Conservation (phyloP, 2,113 vertebrate genomes). For the Turnix velox region DNA sequence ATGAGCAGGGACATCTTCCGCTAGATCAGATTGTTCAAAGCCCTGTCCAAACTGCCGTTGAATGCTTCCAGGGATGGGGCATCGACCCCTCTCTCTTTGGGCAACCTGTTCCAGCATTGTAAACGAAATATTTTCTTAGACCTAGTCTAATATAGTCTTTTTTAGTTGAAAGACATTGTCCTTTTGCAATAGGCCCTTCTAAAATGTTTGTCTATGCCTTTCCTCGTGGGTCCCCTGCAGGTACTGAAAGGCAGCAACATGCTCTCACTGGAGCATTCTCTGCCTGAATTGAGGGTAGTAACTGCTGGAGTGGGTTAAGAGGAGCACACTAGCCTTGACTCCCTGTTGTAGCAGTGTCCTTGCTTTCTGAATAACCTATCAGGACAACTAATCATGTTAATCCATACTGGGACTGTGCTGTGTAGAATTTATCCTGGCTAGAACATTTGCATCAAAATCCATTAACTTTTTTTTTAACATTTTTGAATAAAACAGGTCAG, state of each 20-base stretch:
- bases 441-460: conserved; percentile 5
- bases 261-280: not conserved
- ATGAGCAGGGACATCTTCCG: not conserved
- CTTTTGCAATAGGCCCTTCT: not conserved
- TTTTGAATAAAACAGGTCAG: conserved; percentile 42
- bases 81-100: not conserved
- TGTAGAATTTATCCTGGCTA: not conserved
- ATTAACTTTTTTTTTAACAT: conserved; percentile 22
- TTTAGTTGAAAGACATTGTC: not conserved
- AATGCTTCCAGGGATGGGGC: not conserved
- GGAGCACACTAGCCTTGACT: not conserved
- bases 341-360: not conserved
- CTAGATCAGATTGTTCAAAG: not conserved
- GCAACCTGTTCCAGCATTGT: not conserved
- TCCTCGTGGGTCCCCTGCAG: not conserved
- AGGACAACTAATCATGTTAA: not conserved
- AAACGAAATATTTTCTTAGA: not conserved
- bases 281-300: not conserved
- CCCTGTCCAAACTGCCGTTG: not conserved
- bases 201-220: not conserved
- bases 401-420: not conserved
- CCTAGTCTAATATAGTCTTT: not conserved
- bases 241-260: not conserved
- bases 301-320: not conserved
- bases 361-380: conserved; percentile 2